Conservation (phyloP, 1,140 invertebrate genomes). For the Antheraea mylitta region DNA sequence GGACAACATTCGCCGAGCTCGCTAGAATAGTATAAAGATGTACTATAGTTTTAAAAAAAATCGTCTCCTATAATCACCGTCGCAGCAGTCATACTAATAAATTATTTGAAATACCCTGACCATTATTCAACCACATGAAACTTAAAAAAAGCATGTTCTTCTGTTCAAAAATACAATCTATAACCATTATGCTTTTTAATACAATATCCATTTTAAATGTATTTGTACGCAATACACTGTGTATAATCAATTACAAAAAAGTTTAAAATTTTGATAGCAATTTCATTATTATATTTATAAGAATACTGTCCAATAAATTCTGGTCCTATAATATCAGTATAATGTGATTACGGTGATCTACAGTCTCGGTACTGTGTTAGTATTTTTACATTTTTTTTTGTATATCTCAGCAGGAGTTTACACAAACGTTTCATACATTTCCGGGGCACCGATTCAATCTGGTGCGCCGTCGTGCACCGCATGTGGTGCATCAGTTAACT, state of each 20-base stretch:
- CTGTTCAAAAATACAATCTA: too few species aligned
- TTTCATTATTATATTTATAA: not conserved
- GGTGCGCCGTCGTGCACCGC: constrained; percentile 48
- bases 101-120: too few species aligned
- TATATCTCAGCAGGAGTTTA: constrained; percentile 57
- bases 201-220: too few species aligned
- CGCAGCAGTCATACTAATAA: too few species aligned
- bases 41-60: too few species aligned
- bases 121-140: too few species aligned
- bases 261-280: not conserved
- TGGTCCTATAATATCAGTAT: not conserved
- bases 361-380: constrained; percentile 4
- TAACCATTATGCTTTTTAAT: too few species aligned
- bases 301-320: not conserved
- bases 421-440: constrained; percentile 36
- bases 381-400: constrained; percentile 30
- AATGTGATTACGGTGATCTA: not conserved
- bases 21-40: too few species aligned
- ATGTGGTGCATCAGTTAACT: constrained; percentile 68
- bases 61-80: too few species aligned
- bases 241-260: not conserved
- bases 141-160: too few species aligned
- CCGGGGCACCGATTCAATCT: constrained; percentile 49
- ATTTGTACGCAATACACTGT: too few species aligned
- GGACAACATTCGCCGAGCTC: too few species aligned